A percentile compares a stretch with the other conserved stretches of the same genome.
These are phyloP conservation scores for Thryonomys swinderianus DNA, from an alignment of 2,113 vertebrate genomes.

Conservation along the genomic window DNA sequence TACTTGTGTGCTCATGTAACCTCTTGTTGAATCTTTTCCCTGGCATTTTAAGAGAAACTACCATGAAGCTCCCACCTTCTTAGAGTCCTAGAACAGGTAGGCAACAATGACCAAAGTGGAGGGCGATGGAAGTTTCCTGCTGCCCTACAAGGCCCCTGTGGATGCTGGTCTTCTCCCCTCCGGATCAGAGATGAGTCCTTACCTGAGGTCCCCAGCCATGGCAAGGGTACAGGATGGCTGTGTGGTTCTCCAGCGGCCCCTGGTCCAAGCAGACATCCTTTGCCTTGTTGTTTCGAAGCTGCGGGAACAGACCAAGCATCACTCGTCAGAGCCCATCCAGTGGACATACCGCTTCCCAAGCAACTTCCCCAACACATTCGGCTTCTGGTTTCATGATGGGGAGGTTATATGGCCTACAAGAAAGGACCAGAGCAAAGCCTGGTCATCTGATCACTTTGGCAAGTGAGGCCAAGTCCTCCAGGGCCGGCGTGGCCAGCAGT, in stretches of 20 bases:
- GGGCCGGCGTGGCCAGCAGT: background rate
- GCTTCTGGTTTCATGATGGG: background rate
- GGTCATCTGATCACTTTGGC: background rate
- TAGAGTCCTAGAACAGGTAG: background rate
- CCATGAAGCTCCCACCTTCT: background rate
- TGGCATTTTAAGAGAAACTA: background rate
- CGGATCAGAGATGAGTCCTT: slow-evolving; percentile 44
- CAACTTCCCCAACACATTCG: rapidly evolving
- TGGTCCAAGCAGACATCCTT: slow-evolving; percentile 97
- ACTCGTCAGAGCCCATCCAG: background rate
- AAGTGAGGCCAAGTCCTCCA: background rate
- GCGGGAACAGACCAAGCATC: slow-evolving; percentile 25
- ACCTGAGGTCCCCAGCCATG: slow-evolving; percentile 98
- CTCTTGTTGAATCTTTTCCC: background rate
- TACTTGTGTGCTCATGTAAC: background rate
- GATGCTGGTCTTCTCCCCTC: rapidly evolving
- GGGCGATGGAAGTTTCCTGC: background rate
- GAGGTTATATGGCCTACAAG: background rate
- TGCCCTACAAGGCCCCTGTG: background rate
- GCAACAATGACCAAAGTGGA: background rate
- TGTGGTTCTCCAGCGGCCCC: slow-evolving; percentile 96
- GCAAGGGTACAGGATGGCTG: slow-evolving; percentile 95
- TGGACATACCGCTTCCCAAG: rapidly evolving
- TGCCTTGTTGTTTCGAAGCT: slow-evolving; percentile 96
- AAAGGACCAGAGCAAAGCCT: background rate